Evolutionary conservation across 1,140 invertebrate species (phyloP).

Genomic region (Drosophila subobscura): DNA sequence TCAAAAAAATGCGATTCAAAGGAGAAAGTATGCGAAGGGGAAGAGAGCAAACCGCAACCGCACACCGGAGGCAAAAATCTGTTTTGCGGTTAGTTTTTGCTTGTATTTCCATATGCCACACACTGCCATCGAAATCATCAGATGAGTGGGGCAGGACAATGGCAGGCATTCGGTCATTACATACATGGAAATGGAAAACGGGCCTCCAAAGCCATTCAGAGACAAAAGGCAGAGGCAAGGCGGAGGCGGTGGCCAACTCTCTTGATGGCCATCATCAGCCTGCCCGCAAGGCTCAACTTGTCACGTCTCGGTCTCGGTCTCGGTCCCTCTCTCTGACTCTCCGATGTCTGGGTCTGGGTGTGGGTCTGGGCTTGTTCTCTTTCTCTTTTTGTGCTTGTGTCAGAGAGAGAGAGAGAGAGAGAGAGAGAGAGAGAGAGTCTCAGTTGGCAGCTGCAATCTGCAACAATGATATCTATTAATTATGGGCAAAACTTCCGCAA

Average conservation of each 20-base stretch:
- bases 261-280: constrained; percentile 56
- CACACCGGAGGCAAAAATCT: constrained; percentile 16
- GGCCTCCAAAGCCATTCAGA: not conserved
- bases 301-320: constrained; percentile 22
- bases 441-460: constrained; percentile 35
- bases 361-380: not conserved
- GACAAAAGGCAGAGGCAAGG: constrained; percentile 24
- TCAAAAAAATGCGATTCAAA: constrained; percentile 10
- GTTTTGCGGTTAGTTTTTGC: constrained; percentile 42
- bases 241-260: constrained; percentile 35
- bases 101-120: constrained; percentile 8
- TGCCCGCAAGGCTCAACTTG: constrained; percentile 42
- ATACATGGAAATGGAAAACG: too few species aligned
- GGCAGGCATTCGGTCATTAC: too few species aligned
- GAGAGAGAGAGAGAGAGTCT: too few species aligned
- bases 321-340: not conserved
- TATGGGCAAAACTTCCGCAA: constrained; percentile 41
- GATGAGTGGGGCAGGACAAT: too few species aligned
- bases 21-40: constrained; percentile 16
- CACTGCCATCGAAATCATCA: not conserved
- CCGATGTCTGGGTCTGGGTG: too few species aligned
- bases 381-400: too few species aligned
- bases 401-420: too few species aligned
- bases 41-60: not conserved
- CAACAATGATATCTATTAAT: constrained; percentile 52